Conservation (phyloP, 2,888 invertebrate genomes). For the Cactoblastis cactorum region DNA sequence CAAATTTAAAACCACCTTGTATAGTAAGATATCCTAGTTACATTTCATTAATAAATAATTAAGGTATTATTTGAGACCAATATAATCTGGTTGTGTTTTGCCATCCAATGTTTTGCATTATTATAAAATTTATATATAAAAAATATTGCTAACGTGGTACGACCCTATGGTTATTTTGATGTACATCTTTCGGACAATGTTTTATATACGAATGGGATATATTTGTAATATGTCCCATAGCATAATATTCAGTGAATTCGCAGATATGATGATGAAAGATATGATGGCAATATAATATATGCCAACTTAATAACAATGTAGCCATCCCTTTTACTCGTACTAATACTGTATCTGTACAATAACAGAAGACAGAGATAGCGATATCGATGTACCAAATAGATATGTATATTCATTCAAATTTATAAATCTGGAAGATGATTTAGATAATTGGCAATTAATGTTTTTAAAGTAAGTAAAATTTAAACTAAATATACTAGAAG, state of each 20-base stretch:
- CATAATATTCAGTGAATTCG: no score
- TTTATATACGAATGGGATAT: no score
- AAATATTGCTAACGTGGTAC: neutral
- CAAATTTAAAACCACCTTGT: constrained; percentile 17
- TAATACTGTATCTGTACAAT: no score
- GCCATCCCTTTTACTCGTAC: no score
- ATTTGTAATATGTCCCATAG: no score
- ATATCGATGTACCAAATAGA: no score
- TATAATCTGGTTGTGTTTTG: constrained; percentile 47
- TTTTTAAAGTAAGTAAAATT: constrained; percentile 19
- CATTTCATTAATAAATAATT: constrained; percentile 16
- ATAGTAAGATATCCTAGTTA: constrained; percentile 18
- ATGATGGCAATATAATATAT: no score
- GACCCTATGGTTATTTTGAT: neutral
- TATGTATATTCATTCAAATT: no score
- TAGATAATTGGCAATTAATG: constrained; percentile 13
- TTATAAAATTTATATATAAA: constrained; percentile 2
- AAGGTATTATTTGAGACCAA: constrained; percentile 29
- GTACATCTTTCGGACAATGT: neutral
- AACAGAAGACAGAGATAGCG: no score
- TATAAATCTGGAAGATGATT: neutral
- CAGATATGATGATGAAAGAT: no score
- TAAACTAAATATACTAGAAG: constrained; percentile 38
- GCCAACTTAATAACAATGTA: no score
- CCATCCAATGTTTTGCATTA: constrained; percentile 38